These are phyloP conservation scores for Acanthiza pusilla DNA, from an alignment of 2,797 vertebrate species.

Conservation along the genomic window DNA sequence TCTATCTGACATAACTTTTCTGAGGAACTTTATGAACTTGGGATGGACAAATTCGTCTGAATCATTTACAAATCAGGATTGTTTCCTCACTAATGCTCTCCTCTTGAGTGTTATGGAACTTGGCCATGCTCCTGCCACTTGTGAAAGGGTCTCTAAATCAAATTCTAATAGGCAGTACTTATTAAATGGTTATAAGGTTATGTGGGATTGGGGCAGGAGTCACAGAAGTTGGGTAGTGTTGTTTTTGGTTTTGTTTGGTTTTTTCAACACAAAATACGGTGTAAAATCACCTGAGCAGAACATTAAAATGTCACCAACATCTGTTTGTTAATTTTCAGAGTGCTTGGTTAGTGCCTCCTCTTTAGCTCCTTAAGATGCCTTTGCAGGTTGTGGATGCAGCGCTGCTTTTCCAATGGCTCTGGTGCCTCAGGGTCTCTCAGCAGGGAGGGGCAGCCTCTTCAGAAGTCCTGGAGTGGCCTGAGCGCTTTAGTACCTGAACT, in stretches of 20 bases:
- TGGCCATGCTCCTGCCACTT: not conserved
- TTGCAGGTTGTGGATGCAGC: accelerated
- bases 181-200: not conserved
- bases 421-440: not conserved
- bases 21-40: not conserved
- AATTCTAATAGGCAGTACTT: not conserved
- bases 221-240: not conserved
- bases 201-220: not conserved
- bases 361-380: not conserved
- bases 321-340: not conserved
- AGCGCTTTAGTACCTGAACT: not conserved
- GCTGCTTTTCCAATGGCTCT: not conserved
- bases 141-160: not conserved
- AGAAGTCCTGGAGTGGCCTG: not conserved
- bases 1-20: not conserved
- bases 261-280: not conserved
- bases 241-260: not conserved
- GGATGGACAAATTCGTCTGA: not conserved
- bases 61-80: not conserved
- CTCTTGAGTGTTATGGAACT: not conserved
- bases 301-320: not conserved
- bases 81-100: not conserved
- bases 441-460: not conserved
- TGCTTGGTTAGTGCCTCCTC: not conserved
- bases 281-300: not conserved